Base-by-base conservation (phyloP, 2,888 invertebrate species). In the Drosophila mettleri region DNA sequence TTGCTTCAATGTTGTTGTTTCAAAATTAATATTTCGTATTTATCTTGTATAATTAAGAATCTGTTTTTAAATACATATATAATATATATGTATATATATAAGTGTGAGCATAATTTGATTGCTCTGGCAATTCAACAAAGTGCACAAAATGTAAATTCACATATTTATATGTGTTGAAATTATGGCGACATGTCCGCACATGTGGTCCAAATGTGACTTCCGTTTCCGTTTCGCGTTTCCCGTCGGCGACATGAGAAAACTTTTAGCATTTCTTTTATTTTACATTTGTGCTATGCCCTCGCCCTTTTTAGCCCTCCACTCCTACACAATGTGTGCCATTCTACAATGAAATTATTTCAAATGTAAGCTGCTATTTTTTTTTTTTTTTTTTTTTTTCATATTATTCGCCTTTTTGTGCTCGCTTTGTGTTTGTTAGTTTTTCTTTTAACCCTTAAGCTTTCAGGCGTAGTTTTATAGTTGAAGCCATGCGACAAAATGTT, bases 241-340 rank as follows among this genome's bases (percentile, higher is more conserved):
- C 60, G 52, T 46, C 48, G 58, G 7, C 66, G 69, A 85, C 84
- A 87, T 74, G 87, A 77, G 75, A 85, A 85, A 85, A 85, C 84
- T 85, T 87, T 85, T 79, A 82, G 77, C 76, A 71, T 69, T 86
- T 78, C 69, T 74, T 74, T 73, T 69, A 68, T 80, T 70, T 67
- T 39, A 46, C 52, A 59, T 70, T 66, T 36, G 43, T 12, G 43
- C 48, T 27, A n/a, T 20, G 18, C 46, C 20, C 31, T 8, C 46
- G 20, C 31, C 20, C 18, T 48, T 18, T 31, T 31, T 18, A 6
- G 12, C 20, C 20, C 7, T 9, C n/a, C 8, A 1, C 46, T 31
- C 10, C 20, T 10, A 16, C 16, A 22, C n/a, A 31, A 46, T 57
- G 34, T 31, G 48, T 22, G 54, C 39, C 57, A 57, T 51, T 64